Percentiles rank a stretch among this genome's conserved stretches.
Conservation (phyloP, 2,113 vertebrate genomes). For the Neoarius graeffei region DNA sequence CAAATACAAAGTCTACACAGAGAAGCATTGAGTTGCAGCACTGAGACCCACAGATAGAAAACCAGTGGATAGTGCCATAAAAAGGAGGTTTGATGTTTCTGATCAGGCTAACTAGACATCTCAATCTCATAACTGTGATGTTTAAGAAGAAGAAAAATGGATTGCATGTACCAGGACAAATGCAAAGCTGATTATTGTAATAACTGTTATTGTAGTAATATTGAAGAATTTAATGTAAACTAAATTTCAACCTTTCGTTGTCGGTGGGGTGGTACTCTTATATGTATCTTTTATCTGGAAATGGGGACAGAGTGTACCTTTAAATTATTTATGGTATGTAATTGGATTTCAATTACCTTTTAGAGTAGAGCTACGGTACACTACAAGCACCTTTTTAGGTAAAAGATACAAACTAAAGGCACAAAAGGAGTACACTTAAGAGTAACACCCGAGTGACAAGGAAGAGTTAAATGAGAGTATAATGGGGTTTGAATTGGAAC, state of each 20-base stretch:
- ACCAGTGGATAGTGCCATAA: background rate
- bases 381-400: background rate
- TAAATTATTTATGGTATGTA: background rate
- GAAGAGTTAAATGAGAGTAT: background rate
- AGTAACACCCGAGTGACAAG: background rate
- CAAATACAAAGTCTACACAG: slow-evolving; percentile 43
- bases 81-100: background rate
- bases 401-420: background rate
- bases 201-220: background rate
- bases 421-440: background rate
- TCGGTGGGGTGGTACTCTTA: background rate
- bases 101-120: background rate
- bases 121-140: background rate
- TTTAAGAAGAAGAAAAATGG: background rate
- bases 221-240: background rate
- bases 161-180: background rate
- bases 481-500: background rate
- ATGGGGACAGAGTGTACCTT: slow-evolving; percentile 58
- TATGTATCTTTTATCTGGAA: background rate
- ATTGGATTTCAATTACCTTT: background rate
- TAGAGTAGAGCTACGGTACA: background rate
- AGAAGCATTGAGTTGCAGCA: slow-evolving; percentile 32
- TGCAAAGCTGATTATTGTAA: background rate
- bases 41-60: background rate
- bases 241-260: background rate